Base-by-base conservation (phyloP, 2,888 invertebrate genomes). In the Nebria brevicollis region DNA sequence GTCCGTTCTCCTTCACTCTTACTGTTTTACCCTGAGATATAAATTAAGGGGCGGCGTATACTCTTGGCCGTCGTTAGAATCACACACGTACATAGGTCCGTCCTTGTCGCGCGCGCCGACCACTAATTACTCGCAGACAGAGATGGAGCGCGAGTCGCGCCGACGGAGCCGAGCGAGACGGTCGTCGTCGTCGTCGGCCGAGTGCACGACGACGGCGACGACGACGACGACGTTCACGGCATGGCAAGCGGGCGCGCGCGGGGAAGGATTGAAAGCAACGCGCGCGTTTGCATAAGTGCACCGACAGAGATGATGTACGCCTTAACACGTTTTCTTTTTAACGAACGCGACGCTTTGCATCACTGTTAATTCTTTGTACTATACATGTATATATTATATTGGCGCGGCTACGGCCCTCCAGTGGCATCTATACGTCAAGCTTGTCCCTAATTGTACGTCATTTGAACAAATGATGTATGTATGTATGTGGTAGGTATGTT, bases 341-440 rank as follows among this genome's bases (percentile, higher is more conserved):
- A 91, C 91, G 90, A 90, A 90, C 87, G 85, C 86, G 90, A 90
- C 90, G 90, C 90, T 90, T 87, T 87, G 86, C 88, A 89, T 90
- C 89, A 90, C 20, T 20, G 20, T 20, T 90, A 34, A 4, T 34
- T 90, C 90, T 90, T 89, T 87, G 87, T 76, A 66, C 34, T 20
- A 54, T 54, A 66, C 8, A 54, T 54, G 8, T 54, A 13, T 8
- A 54, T 54, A 54, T 13, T 13, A 34, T 34, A 5, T 34, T 34
- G 5, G 34, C 34, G 34, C 5, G 2, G 5, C 34, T 34, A 34
- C 34, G 2, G 34, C 2, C 1, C 4, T 34, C 5, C 5, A 34
- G 2, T 34, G 34, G 34, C 5, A 4, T 34, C 5, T 34, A 34
- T 34, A 4, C 34, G 34, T 34, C 34, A 34, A 34, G 34, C 4